These are phyloP conservation scores for Pharmacophagus antenor DNA, from an alignment of 2,888 invertebrate genomes.

Conservation along the genomic window DNA sequence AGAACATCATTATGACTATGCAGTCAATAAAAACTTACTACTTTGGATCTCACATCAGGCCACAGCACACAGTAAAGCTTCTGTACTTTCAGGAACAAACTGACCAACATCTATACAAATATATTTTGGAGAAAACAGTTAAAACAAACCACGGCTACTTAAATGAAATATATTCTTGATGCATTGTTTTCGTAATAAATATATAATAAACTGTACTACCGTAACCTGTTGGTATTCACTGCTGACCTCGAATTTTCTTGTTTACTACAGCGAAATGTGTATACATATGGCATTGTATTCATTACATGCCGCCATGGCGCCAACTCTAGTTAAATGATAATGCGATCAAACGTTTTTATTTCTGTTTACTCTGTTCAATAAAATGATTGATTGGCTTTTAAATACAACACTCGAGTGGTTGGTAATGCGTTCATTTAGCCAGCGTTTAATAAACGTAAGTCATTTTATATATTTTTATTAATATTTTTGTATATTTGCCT, in stretches of 20 bases:
- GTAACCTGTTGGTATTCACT: constrained; percentile 27
- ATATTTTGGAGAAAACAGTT: too few relatives aligned
- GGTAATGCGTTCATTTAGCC: background rate
- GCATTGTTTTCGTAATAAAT: constrained; percentile 5
- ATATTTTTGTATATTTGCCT: background rate
- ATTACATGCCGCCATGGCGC: constrained; percentile 36
- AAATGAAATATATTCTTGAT: background rate
- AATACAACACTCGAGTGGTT: constrained; percentile 11
- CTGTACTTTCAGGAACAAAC: too few relatives aligned
- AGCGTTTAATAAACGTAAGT: background rate
- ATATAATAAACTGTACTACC: constrained; percentile 3
- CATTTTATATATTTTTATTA: background rate
- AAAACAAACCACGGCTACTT: too few relatives aligned
- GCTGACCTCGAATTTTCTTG: constrained; percentile 41
- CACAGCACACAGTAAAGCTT: too few relatives aligned
- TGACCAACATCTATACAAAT: too few relatives aligned
- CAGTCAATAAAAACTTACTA: too few relatives aligned
- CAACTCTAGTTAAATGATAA: constrained; percentile 27
- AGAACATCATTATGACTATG: too few relatives aligned
- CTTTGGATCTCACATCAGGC: too few relatives aligned
- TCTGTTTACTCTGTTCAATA: constrained; percentile 9
- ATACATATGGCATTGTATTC: constrained; percentile 35
- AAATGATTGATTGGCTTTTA: constrained; percentile 22
- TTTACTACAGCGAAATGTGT: constrained; percentile 38
- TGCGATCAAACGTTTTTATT: constrained; percentile 21